Conservation (phyloP, 2,888 invertebrate genomes). For the Campaea margaritaria region DNA sequence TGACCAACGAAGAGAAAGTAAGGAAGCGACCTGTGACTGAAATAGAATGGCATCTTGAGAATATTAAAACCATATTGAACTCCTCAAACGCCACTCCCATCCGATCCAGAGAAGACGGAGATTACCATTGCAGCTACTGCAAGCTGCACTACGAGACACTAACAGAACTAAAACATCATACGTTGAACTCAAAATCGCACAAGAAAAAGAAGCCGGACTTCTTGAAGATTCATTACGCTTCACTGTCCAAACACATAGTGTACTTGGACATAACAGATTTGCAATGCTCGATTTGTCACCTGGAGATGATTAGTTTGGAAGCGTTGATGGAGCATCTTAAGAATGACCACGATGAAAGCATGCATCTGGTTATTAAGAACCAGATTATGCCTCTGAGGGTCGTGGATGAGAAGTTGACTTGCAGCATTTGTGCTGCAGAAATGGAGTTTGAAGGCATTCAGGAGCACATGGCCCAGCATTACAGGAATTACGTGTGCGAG, state of each 20-base stretch:
- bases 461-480: conserved; percentile 72
- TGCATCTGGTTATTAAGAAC: conserved; percentile 66
- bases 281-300: conserved; percentile 59
- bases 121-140: conserved; percentile 69
- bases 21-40: conserved; percentile 50
- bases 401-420: conserved; percentile 45
- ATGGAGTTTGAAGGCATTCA: conserved; percentile 57
- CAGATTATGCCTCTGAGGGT: conserved; percentile 64
- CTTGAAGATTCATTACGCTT: conserved; percentile 50
- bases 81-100: conserved; percentile 70
- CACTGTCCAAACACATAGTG: conserved; percentile 60
- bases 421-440: conserved; percentile 53
- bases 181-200: conserved; percentile 41
- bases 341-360: conserved; percentile 53
- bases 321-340: conserved; percentile 64
- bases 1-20: conserved; percentile 34
- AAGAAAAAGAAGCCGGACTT: conserved; percentile 53
- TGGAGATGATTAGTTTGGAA: conserved; percentile 51
- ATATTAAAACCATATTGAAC: conserved; percentile 59
- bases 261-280: conserved; percentile 66
- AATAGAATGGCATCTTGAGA: conserved; percentile 67
- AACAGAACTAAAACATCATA: conserved; percentile 61
- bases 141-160: conserved; percentile 61
- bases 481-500: conserved; percentile 68
- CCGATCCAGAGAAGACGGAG: conserved; percentile 54